Conservation (phyloP, 2,797 vertebrate species). For the Lemur catta region DNA sequence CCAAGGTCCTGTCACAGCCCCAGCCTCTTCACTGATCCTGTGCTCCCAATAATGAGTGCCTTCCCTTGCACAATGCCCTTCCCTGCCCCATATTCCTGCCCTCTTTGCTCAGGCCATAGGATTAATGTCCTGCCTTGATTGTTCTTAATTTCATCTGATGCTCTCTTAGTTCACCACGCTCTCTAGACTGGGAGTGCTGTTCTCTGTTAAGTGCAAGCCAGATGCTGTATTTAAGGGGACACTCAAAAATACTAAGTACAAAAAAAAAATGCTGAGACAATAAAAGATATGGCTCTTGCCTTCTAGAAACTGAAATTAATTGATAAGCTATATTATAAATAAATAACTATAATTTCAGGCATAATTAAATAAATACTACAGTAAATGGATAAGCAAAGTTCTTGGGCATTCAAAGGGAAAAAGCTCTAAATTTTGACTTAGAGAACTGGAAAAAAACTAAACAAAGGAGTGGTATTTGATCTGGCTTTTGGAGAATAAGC, state of each 20-base stretch:
- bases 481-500: not conserved
- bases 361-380: not conserved
- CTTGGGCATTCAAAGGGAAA: not conserved
- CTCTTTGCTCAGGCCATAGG: not conserved
- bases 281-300: not conserved
- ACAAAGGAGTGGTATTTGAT: constrained; percentile 18
- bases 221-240: not conserved
- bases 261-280: not conserved
- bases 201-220: not conserved
- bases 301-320: not conserved
- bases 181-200: not conserved
- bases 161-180: not conserved
- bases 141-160: not conserved
- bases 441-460: not conserved
- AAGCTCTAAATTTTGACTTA: not conserved
- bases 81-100: not conserved
- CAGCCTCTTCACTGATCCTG: not conserved
- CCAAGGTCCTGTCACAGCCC: not conserved
- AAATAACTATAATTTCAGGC: not conserved
- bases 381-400: not conserved
- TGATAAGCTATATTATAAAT: not conserved
- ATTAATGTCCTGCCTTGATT: not conserved
- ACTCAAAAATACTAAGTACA: not conserved
- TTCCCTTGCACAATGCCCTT: too few relatives aligned
- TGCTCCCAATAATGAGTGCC: not conserved